Base-by-base conservation (phyloP, 2,888 invertebrate species). In the Dusona sp. region DNA sequence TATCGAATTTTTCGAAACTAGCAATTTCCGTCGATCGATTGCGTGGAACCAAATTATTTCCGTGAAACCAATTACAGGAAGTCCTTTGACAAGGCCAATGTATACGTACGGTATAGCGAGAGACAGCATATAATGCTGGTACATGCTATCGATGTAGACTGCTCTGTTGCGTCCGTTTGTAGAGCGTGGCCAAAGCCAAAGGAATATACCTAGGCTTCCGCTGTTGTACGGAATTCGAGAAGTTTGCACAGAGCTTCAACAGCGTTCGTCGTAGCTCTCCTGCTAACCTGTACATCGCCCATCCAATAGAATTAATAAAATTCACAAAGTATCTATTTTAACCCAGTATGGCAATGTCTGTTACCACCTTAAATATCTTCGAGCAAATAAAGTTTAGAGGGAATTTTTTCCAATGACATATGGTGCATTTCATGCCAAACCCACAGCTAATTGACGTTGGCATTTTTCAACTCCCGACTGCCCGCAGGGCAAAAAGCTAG, bases 31-130 rank as follows among this genome's bases (percentile, higher is more conserved):
- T 68, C 79, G 64, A 85, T 79, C 86, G 84, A 84, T 83, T 80
- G 86, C 75, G 29, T 78, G 68, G 48, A 73, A 73, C 67, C 79
- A 74, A 88, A 88, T 88, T 84, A 88, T 86, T 88, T 88, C 83
- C 83, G 83, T 83, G 78, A 88, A 86, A 84, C 80, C 84, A 83
- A 84, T 86, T 83, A 78, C 88, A 84, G 86, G 86, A 88, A 84
- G 82, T 81, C 84, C 88, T 84, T 86, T 84, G 82, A 86, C 83
- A 83, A n/a, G 83, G 80, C 73, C 73, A 68, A 68, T 78, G 77
- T 86, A 77, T 80, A 80, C 77, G 77, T 74, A 83, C 73, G 16
- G 25, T 75, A 73, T 38, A 67, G 70, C 25, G 42, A 16, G 57
- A 16, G 57, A 51, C 11, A 36, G 79, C 73, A 74, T 68, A 64